Evolutionary conservation across 2,888 invertebrate genomes (phyloP).

Genomic region (Microctonus brassicae): DNA sequence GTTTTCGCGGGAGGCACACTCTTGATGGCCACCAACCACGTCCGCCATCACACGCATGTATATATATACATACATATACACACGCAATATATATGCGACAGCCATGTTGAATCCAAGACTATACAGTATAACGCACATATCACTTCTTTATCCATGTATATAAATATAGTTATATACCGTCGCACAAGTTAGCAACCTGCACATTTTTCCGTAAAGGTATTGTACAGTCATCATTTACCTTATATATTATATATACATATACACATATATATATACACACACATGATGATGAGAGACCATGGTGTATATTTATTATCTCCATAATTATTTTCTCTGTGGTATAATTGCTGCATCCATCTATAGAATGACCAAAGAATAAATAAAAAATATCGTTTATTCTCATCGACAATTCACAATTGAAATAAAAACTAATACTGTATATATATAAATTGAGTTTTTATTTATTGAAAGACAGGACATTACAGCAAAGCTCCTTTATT

Average conservation of each 20-base stretch:
- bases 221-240: too few relatives aligned
- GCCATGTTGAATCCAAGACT: constrained; percentile 26
- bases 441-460: neutral
- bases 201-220: constrained; percentile 7
- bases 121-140: neutral
- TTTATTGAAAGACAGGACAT: neutral
- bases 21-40: constrained; percentile 15
- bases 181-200: constrained; percentile 1
- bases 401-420: neutral
- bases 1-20: constrained; percentile 13
- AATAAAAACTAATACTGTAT: neutral
- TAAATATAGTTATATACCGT: too few relatives aligned
- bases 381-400: neutral
- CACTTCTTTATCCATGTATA: constrained; percentile 16
- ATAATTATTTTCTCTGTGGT: neutral
- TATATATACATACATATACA: neutral
- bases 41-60: constrained; percentile 3
- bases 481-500: neutral
- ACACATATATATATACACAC: neutral
- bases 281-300: neutral
- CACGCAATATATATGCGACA: constrained; percentile 21
- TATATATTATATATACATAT: too few relatives aligned
- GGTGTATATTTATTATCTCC: constrained; percentile 6
- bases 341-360: neutral
- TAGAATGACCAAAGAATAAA: neutral